A percentile compares a stretch with the other conserved stretches of the same genome.
phyloP scores from a whole-genome alignment of 2,113 vertebrate species.

The Smithornis capensis region DNA sequence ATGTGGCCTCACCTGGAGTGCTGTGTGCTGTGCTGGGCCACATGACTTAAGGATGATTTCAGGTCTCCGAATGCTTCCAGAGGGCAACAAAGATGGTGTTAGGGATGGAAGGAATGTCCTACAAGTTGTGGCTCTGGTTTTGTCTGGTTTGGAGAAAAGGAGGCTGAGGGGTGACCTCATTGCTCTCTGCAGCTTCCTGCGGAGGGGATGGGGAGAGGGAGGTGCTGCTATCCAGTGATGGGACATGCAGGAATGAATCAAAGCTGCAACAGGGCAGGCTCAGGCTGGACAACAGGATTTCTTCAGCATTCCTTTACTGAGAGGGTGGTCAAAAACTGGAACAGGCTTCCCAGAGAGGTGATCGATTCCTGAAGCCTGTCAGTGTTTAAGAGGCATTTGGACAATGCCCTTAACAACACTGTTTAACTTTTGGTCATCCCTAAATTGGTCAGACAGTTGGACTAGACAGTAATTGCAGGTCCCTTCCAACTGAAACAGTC shows the following conservation, averaged over 20 bases:
- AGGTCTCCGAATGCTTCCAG: background rate
- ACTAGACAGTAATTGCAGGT: background rate
- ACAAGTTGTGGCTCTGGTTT: background rate
- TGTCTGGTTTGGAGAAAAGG: background rate
- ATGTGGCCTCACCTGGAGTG: background rate
- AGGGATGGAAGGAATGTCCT: background rate
- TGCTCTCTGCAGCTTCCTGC: background rate
- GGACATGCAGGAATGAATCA: background rate
- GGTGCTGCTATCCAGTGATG: background rate
- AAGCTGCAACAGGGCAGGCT: background rate
- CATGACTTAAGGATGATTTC: background rate
- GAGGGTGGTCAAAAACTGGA: background rate
- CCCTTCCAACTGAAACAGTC: background rate
- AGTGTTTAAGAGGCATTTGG: background rate
- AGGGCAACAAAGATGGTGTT: background rate
- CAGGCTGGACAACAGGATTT: background rate
- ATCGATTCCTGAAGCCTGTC: background rate
- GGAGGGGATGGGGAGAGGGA: background rate
- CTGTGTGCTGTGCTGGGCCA: background rate
- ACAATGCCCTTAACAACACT: background rate
- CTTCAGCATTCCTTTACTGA: background rate
- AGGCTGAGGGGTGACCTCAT: fast-evolving
- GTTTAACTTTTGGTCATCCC: background rate
- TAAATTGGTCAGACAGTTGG: background rate
- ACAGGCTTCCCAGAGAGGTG: background rate